A percentile compares a stretch with the other conserved stretches of the same genome.
Evolutionary conservation across 2,797 vertebrate genomes (phyloP).

Genomic region (Fistularia tabacaria): DNA sequence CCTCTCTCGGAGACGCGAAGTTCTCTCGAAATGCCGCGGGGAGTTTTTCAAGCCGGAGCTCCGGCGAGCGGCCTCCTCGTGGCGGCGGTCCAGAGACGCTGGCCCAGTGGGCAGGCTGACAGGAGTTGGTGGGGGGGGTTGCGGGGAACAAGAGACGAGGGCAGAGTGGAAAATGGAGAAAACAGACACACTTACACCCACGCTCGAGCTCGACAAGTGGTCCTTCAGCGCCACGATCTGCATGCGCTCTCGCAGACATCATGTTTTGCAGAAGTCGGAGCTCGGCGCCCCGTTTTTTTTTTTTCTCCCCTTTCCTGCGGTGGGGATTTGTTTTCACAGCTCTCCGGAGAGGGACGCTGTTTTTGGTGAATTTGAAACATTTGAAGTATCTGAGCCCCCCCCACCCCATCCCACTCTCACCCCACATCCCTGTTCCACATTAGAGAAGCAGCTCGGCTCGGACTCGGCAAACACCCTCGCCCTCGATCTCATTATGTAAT

Average conservation of each 20-base stretch:
- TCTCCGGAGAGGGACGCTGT: conserved; percentile 61
- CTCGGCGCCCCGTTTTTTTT: conserved; percentile 60
- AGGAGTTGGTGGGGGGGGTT: conserved; percentile 47
- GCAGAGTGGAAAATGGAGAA: conserved; percentile 50
- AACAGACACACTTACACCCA: conserved; percentile 45
- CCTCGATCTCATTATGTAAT: conserved; percentile 74
- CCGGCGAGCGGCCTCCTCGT: conserved; percentile 55
- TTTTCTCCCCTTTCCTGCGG: conserved; percentile 55
- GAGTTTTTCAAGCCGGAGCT: conserved; percentile 48
- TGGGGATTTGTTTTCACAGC: conserved; percentile 70
- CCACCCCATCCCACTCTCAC: conserved; percentile 10
- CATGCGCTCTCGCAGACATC: conserved; percentile 6
- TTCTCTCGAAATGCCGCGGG: conserved; percentile 57
- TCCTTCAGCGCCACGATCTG: too few species aligned
- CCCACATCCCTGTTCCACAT: conserved; percentile 66
- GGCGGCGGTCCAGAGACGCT: conserved; percentile 56
- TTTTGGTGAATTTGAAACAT: conserved; percentile 73
- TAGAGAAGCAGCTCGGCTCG: conserved; percentile 62
- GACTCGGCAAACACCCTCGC: conserved; percentile 41
- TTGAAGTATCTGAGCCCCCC: conserved; percentile 68
- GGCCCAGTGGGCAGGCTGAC: conserved; percentile 70
- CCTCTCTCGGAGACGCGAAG: conserved; percentile 12
- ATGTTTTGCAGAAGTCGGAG: conserved; percentile 11
- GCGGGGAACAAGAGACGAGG: conserved; percentile 49
- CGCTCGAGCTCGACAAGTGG: background rate